Evolutionary conservation across 1,140 invertebrate species (phyloP).

Genomic region (Achatina immaculata): DNA sequence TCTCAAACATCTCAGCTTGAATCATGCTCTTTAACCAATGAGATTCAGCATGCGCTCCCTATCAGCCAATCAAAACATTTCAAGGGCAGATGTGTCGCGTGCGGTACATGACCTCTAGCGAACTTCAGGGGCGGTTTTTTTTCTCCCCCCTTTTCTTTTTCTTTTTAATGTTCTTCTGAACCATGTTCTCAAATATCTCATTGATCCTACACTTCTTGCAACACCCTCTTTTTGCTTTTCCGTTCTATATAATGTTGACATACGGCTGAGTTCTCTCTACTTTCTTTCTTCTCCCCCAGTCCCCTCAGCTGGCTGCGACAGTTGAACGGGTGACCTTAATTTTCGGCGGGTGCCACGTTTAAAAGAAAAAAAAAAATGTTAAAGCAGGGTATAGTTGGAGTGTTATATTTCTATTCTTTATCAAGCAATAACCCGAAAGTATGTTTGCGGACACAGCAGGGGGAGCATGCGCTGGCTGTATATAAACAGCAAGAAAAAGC

Average conservation of each 20-base stretch:
- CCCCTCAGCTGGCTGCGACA: too few relatives aligned
- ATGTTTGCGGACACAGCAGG: background rate
- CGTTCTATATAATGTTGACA: too few relatives aligned
- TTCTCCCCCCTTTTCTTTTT: background rate
- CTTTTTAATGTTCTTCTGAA: background rate
- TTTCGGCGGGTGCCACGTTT: background rate
- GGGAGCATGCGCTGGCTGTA: background rate
- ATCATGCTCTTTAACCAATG: background rate
- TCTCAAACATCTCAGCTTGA: too few relatives aligned
- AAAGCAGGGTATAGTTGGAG: background rate
- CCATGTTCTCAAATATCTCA: background rate
- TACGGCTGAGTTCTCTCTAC: too few relatives aligned
- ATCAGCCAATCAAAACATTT: conserved; percentile 15
- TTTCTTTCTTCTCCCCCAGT: too few relatives aligned
- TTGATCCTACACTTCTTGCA: background rate
- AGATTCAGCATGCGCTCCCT: background rate
- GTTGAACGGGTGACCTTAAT: background rate
- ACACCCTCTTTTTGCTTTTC: background rate
- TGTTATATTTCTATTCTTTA: background rate
- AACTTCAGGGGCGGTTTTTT: background rate
- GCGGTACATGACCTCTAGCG: conserved; percentile 7
- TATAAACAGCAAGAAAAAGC: too few relatives aligned
- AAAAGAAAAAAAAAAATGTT: background rate
- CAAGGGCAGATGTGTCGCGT: conserved; percentile 23
- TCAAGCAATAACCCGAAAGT: background rate